phyloP scores from a whole-genome alignment of 2,888 invertebrate species.

The Ormyrus labotus region DNA sequence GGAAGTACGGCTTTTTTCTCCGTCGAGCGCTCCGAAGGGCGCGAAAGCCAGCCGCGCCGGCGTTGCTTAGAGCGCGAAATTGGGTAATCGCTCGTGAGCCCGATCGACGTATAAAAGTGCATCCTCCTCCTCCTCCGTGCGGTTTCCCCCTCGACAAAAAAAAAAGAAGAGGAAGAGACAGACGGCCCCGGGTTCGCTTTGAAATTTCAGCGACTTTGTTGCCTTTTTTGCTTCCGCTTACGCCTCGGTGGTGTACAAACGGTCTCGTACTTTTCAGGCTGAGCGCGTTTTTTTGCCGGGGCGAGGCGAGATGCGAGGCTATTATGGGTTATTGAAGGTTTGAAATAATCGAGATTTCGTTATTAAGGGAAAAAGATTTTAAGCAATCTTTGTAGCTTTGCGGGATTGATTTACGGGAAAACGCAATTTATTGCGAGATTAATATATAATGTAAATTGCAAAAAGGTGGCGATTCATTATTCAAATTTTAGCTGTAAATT shows the following conservation, averaged over 20 bases:
- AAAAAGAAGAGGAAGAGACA: neutral
- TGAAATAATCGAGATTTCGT: too few species aligned
- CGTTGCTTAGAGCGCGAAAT: constrained; percentile 48
- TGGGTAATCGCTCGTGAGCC: constrained; percentile 42
- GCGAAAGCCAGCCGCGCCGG: neutral
- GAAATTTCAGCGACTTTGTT: constrained; percentile 10
- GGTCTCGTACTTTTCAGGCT: too few species aligned
- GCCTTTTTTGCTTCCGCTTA: neutral
- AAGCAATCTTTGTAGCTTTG: too few species aligned
- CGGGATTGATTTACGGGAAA: too few species aligned
- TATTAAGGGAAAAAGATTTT: too few species aligned
- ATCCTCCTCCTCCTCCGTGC: constrained; percentile 29
- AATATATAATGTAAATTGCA: too few species aligned
- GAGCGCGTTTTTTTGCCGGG: too few species aligned
- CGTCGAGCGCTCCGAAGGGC: neutral
- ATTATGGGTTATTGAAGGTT: too few species aligned
- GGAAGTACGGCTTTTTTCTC: constrained; percentile 34
- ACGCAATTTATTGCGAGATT: too few species aligned
- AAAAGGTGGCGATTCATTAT: too few species aligned
- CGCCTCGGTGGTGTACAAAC: neutral
- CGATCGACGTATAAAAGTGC: constrained; percentile 44
- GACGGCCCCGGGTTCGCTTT: neutral
- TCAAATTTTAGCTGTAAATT: too few species aligned
- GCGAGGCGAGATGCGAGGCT: too few species aligned
- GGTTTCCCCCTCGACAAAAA: constrained; percentile 6